Conservation (phyloP, 2,113 vertebrate genomes). For the Microtus ochrogaster region DNA sequence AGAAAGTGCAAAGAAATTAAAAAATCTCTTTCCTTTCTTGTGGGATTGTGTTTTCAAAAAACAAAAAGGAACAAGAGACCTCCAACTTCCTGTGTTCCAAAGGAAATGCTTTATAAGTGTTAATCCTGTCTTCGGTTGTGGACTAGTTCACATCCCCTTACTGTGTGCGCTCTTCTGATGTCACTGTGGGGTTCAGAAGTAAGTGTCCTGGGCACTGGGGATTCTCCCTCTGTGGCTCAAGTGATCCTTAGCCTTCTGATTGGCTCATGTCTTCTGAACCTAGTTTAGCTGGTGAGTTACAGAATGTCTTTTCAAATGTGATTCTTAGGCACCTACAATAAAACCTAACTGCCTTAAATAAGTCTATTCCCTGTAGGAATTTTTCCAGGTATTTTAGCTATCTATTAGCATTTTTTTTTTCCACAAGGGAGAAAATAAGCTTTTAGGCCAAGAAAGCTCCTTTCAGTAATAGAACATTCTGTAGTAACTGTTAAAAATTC, state of each 20-base stretch:
- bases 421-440: not conserved
- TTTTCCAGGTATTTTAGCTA: slow-evolving; percentile 35
- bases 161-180: not conserved
- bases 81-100: not conserved
- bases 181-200: slow-evolving; percentile 44
- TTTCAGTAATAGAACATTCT: not conserved
- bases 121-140: slow-evolving; percentile 9
- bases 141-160: not conserved
- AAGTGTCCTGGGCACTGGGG: not conserved
- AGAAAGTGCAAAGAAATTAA: slow-evolving; percentile 33
- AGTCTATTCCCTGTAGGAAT: not conserved
- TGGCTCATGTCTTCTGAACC: not conserved
- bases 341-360: not conserved
- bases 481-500: not conserved
- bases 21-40: not conserved
- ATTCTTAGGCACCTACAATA: slow-evolving; percentile 1
- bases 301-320: not conserved
- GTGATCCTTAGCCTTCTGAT: not conserved
- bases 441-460: slow-evolving; percentile 5
- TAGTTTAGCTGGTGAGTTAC: not conserved
- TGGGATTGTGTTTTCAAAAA: slow-evolving; percentile 2
- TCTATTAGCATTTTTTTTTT: slow-evolving; percentile 52
- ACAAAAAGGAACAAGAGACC: not conserved
- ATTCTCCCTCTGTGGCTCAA: not conserved
- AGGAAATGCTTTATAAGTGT: not conserved